Evolutionary conservation across 1,140 invertebrate genomes (phyloP), one percentile per base, ranked within the genome.

Genomic region (Ptiloglossa arizonensis): DNA sequence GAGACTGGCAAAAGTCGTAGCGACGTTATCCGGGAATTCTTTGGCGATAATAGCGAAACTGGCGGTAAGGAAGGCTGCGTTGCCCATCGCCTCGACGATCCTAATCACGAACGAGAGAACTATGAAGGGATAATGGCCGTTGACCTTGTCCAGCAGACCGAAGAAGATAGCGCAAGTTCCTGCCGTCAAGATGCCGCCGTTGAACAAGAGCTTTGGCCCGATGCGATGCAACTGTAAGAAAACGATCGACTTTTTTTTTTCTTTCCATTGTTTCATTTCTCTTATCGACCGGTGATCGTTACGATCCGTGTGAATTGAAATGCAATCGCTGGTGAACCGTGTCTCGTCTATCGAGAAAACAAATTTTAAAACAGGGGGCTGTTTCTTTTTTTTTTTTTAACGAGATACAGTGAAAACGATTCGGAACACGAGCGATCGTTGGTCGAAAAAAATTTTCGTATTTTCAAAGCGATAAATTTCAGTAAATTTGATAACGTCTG

Each of bases 31-130:
- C 0, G 97, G 97, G 93, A 99, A 99, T 92, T 98, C 97, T 90
- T 96, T 96, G n/a, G 98, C 97, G 59, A 98, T 97, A 66, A 98
- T 97, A 1, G 97, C 97, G 92, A 98, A 98, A 83, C 96, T 96
- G 1, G 97, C 97, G 2, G 97, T 98, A 2, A 98, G 93, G 92
- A 98, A 98, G 3, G 97, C 97, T 0, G 98, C 97, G 87, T 97
- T 97, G 29, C 97, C 98, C 92, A 98, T 93, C 0, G 97, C 98
- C 92, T 98, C 98, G n/a, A 98, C 90, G 76, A 97, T 97, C 77
- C 98, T 94, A 68, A 98, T 96, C 1, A 95, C 84, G 90, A 99
- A 98, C 77, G 97, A 97, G 63, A 98, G 93, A 13, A 95, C 94
- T 82, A 98, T 97, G 91, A 98, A 99, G 0, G 95, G 93, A 64